Base-by-base conservation (phyloP, 2,888 invertebrate species). In the Fragum sueziense region DNA sequence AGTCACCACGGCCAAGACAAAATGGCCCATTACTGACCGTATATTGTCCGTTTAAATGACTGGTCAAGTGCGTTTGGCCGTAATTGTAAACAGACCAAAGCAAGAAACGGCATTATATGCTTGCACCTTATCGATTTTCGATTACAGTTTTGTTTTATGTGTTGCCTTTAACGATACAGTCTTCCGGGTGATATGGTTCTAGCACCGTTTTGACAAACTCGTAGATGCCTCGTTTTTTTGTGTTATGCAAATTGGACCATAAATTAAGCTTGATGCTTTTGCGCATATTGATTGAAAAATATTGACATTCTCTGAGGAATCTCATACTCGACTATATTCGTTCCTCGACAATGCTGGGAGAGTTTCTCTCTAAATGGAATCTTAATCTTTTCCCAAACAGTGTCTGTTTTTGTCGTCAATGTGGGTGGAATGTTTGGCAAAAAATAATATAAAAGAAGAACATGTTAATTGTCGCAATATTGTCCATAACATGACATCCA, bases 81-180 rank as follows among this genome's bases (percentile, higher is more conserved):
- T 73, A 72, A 79, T 76, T 76, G 76, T 77, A 74, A 82, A 69
- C 74, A 72, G 75, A 54, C 62, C 74, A 77, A 73, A 65, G 72
- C 61, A 69, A 74, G 33, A 74, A 78, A 84, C 78, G 80, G 80
- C 65, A n/a, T 57, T 34, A 74, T 76, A 80, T 80, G 74, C 76
- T 76, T 84, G 80, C 78, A 76, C 73, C 61, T n/a, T 54, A 80
- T 84, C 59, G 80, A 84, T 84, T 79, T 72, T 65, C 76, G 70
- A 80, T 84, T 80, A 76, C 59, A 62, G 52, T 70, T 47, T 75
- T 79, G 78, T 78, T 84, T 83, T 80, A 74, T 77, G 61, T 65
- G 76, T 33, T 51, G 67, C 17, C 65, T 76, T 62, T 62, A 74
- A 73, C 70, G 80, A 80, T 70, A 29, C 59, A 27, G 57, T 80